Evolutionary conservation across 1,140 invertebrate species (phyloP).

Genomic region (Drosophila triauraria): DNA sequence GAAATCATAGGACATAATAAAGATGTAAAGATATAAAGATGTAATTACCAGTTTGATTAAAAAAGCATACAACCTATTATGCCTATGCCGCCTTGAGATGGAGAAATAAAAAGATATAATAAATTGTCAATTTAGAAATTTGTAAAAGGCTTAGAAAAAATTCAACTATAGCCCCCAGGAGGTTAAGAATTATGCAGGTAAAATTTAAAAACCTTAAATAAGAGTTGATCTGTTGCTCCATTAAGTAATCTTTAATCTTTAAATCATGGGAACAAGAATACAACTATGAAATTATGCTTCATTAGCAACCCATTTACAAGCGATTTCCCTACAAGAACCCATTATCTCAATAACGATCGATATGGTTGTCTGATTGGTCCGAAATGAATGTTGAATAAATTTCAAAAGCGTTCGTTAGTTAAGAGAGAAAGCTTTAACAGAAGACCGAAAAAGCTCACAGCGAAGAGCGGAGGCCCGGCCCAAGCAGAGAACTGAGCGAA

Average conservation of each 20-base stretch:
- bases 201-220: neutral
- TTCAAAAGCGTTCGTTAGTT: neutral
- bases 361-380: neutral
- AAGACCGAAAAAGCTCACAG: neutral
- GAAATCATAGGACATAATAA: no score
- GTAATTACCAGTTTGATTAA: no score
- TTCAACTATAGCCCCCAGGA: neutral
- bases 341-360: neutral
- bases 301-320: neutral
- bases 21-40: no score
- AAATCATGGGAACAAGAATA: neutral
- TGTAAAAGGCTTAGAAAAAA: neutral
- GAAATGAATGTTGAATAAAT: slow-evolving; percentile 7
- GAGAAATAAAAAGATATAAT: no score
- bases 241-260: neutral
- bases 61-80: no score
- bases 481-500: neutral
- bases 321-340: neutral
- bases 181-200: neutral
- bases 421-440: slow-evolving; percentile 18
- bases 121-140: no score
- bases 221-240: neutral
- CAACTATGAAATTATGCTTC: neutral
- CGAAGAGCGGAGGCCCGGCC: neutral
- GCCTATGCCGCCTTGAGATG: no score